A percentile compares a stretch with the other conserved stretches of the same genome.
These are phyloP conservation scores for Polypterus senegalus DNA, from an alignment of 2,113 vertebrate species.

Conservation along the genomic window DNA sequence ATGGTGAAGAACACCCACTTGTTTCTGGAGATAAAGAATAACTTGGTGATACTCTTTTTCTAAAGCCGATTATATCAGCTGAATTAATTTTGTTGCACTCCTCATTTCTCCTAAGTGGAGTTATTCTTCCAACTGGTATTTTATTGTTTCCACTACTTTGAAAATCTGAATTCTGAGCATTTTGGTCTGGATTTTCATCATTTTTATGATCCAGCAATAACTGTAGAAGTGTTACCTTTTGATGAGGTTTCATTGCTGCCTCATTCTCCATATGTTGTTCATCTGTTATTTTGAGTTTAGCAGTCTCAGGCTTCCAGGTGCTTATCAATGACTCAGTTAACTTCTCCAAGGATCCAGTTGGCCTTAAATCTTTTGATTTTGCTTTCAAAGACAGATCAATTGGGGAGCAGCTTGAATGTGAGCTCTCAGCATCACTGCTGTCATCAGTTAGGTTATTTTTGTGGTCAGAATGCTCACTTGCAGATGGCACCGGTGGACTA, in stretches of 20 bases:
- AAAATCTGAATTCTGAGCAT: slow-evolving; percentile 48
- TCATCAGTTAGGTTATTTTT: slow-evolving; percentile 83
- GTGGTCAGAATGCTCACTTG: slow-evolving; percentile 79
- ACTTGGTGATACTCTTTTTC: slow-evolving; percentile 54
- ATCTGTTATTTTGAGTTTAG: slow-evolving; percentile 48
- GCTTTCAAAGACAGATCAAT: slow-evolving; percentile 88
- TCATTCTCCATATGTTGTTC: slow-evolving; percentile 61
- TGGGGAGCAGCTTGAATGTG: slow-evolving; percentile 83
- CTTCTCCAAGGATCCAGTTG: slow-evolving; percentile 71
- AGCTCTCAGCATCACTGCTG: slow-evolving; percentile 88
- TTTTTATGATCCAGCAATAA: slow-evolving; percentile 82
- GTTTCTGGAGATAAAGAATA: slow-evolving; percentile 53
- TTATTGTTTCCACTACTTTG: slow-evolving; percentile 56
- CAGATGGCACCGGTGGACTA: slow-evolving; percentile 67
- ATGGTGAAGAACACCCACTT: slow-evolving; percentile 44
- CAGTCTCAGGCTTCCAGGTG: slow-evolving; percentile 83
- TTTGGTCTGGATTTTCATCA: slow-evolving; percentile 63
- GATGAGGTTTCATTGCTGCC: slow-evolving; percentile 70
- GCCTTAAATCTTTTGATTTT: slow-evolving; percentile 44
- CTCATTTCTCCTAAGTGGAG: slow-evolving; percentile 53
- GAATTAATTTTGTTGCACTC: slow-evolving; percentile 49
- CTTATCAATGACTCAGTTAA: slow-evolving; percentile 80
- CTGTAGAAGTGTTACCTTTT: slow-evolving; percentile 89
- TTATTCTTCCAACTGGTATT: slow-evolving; percentile 50
- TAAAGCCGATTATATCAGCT: slow-evolving; percentile 43